Base-by-base conservation (phyloP, 2,113 vertebrate species). In the Xiphophorus maculatus region DNA sequence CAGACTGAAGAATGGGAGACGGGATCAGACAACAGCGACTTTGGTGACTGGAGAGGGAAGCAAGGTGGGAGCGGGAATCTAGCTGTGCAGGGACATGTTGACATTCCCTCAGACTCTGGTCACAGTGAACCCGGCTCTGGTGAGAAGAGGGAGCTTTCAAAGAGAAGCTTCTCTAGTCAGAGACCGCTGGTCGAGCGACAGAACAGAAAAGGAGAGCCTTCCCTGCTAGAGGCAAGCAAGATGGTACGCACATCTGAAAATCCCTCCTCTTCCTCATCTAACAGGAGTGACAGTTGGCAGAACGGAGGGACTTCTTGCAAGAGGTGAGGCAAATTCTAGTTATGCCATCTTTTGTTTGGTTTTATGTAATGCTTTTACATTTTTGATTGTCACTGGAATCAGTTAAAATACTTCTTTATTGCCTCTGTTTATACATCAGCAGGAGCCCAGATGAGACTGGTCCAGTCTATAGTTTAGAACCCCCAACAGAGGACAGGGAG, bases 121-220 rank as follows among this genome's bases (percentile, higher is more conserved):
- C 94, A 95, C 0, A 66, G 93, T 0, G 95, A 95, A 1, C 92
- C 91, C 1, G 76, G 92, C 70, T 48, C 95, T 42, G 94, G 93
- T 0, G 97, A 99, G 90, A 99, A 97, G 94, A 96, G 97, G 85
- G 98, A 99, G 61, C 89, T 98, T 48, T 96, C 98, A 3, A 99
- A 99, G 88, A 93, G 98, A 77, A 99, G 98, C 88, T 99, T 99
- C 91, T 99, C 98, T 1, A 97, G 98, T 85, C 98, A 99, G 80
- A 96, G 98, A 48, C 98, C 98, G 0, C 81, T 98, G 25, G 96
- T 95, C 0, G 98, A 99, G 69, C 90, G 98, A 40, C 98, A 99
- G 89, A 97, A 95, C 93, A 96, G 98, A 66, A 98, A 98, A 91
- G 92, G 95, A 0, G 97, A 99, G 62, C 92, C 96, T 0, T 90